These are phyloP conservation scores for Camarhynchus parvulus DNA, from an alignment of 2,113 vertebrate species.

Conservation along the genomic window DNA sequence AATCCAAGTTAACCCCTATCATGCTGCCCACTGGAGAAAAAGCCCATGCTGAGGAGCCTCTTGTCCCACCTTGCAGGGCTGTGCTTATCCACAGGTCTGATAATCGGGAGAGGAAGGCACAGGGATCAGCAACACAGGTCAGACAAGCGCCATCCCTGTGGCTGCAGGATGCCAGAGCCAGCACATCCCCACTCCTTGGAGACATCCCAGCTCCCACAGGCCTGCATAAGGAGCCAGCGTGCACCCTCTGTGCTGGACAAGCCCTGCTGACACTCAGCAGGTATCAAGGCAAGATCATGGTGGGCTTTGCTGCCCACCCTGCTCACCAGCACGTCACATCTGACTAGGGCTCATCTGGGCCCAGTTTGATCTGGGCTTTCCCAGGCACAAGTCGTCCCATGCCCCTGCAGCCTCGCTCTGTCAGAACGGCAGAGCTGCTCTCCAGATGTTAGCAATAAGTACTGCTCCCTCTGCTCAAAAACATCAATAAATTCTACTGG, in stretches of 20 bases:
- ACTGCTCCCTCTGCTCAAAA: not conserved
- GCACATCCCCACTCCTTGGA: fast-evolving
- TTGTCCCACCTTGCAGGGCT: not conserved
- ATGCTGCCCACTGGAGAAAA: not conserved
- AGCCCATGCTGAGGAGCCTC: not conserved
- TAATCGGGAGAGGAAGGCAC: not conserved
- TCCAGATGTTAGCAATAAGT: conserved; percentile 9
- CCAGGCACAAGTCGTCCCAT: fast-evolving
- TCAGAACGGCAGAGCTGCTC: not conserved
- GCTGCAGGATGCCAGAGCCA: not conserved
- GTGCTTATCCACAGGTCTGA: not conserved
- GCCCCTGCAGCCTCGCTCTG: not conserved
- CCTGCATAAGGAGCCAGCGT: fast-evolving
- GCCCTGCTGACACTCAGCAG: not conserved
- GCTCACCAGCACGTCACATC: not conserved
- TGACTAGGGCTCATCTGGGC: not conserved
- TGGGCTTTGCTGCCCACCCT: not conserved
- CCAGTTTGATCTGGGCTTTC: not conserved
- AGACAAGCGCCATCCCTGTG: not conserved
- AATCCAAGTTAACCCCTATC: not conserved
- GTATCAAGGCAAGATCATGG: not conserved
- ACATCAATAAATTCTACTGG: not conserved
- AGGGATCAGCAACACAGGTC: not conserved
- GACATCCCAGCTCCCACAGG: not conserved
- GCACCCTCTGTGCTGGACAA: not conserved